Base-by-base conservation (phyloP, 2,888 invertebrate species). In the Drosophila bunnanda region DNA sequence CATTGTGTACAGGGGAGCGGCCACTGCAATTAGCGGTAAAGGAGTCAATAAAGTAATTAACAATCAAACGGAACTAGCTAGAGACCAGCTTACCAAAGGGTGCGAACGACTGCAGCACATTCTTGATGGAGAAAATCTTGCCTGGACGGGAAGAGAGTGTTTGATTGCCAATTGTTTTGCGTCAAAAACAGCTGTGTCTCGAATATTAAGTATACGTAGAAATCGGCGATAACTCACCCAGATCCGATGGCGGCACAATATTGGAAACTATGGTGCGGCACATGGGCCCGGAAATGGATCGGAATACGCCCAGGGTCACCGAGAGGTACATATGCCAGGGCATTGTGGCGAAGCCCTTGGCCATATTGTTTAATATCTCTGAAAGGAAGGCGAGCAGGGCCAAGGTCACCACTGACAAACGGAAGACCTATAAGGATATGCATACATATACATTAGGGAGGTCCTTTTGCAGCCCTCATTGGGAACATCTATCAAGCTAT, bases 121-220 rank as follows among this genome's bases (percentile, higher is more conserved):
- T 94, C 86, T 95, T 94, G 57, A 96, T 91, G 0, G 96, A 94
- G 88, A 96, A 96, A 30, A 96, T 94, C 92, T 95, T 95, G 4
- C 95, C 95, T 92, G 59, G 0, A 34, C 9, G 28, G 30, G 60
- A 10, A 25, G 34, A 32, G 17, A 15, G 50, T 15, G 10, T 10
- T 34, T 52, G 32, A 52, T 52, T 52, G 22, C 50, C 10, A 43
- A 39, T 54, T 53, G 41, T n/a, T 39, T 36, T 28, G 50, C 13
- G 43, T 34, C 17, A 36, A 2, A 56, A 72, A 53, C 53, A 73
- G n/a, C 39, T 73, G 73, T 28, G 43, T 28, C 20, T 25, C 8
- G 20, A 32, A 32, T 28, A 12, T 1, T 15, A n/a, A 15, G 32
- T 52, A 36, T 52, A 22, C 50, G 9, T 12, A 4, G 25, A 20